phyloP scores from a whole-genome alignment of 2,797 vertebrate species.

The Chelidonichthys spinosus region DNA sequence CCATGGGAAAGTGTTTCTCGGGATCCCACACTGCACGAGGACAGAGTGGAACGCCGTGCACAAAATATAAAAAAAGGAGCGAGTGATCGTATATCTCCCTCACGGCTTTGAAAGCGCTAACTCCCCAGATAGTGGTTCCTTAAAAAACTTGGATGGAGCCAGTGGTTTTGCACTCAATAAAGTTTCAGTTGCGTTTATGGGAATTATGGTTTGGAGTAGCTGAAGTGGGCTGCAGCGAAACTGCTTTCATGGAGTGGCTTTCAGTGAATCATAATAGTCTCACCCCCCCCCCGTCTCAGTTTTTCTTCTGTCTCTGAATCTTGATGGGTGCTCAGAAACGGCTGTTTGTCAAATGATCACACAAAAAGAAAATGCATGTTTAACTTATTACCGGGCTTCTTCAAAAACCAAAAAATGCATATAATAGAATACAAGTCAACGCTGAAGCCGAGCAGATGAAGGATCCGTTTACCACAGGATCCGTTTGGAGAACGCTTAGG shows the following conservation, averaged over 20 bases:
- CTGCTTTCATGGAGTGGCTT: slow-evolving; percentile 64
- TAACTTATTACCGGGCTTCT: slow-evolving; percentile 28
- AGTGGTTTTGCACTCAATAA: slow-evolving; percentile 81
- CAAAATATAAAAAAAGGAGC: slow-evolving; percentile 42
- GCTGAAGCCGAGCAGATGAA: slow-evolving; percentile 3
- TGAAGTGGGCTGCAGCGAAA: slow-evolving; percentile 59
- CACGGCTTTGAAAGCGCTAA: slow-evolving; percentile 68
- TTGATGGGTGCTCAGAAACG: slow-evolving; percentile 34
- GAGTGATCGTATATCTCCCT: slow-evolving; percentile 54
- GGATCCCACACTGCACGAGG: slow-evolving; percentile 65
- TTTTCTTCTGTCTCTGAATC: slow-evolving; percentile 38
- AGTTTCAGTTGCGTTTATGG: slow-evolving; percentile 75
- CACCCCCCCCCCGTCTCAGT: slow-evolving; percentile 17
- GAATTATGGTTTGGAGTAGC: slow-evolving; percentile 75
- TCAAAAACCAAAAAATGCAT: slow-evolving; percentile 9
- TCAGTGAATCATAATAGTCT: slow-evolving; percentile 53
- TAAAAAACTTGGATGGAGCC: slow-evolving; percentile 68
- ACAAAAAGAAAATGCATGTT: slow-evolving; percentile 33
- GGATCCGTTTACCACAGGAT: background rate
- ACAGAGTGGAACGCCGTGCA: slow-evolving; percentile 48
- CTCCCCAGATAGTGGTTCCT: slow-evolving; percentile 65
- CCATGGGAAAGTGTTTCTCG: slow-evolving; percentile 73
- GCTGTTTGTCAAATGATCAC: slow-evolving; percentile 44
- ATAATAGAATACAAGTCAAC: slow-evolving; percentile 15
- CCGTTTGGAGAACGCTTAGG: slow-evolving; percentile 6